These are phyloP conservation scores for Takifugu rubripes DNA, from an alignment of 2,797 vertebrate species.

Conservation along the genomic window DNA sequence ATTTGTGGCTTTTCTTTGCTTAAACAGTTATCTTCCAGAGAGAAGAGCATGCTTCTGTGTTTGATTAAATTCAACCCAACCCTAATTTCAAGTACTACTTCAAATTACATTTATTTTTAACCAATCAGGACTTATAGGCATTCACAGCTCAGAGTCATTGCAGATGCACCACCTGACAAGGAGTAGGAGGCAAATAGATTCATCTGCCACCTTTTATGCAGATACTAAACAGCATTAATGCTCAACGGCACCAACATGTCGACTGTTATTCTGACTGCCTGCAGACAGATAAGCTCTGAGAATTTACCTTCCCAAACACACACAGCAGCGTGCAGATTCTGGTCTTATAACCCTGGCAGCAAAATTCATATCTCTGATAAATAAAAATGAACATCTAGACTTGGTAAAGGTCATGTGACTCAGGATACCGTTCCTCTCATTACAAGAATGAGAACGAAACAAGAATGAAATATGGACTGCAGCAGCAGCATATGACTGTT, in stretches of 20 bases:
- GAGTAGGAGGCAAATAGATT: too few species aligned
- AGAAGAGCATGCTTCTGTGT: not conserved
- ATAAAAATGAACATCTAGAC: conserved; percentile 19
- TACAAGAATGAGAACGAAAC: not conserved
- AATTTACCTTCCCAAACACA: not conserved
- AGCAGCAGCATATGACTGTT: not conserved
- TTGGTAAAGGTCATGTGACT: not conserved
- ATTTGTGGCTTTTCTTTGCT: conserved; percentile 1
- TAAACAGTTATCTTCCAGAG: not conserved
- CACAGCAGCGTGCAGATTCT: conserved; percentile 5
- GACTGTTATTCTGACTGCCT: too few species aligned
- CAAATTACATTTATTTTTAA: too few species aligned
- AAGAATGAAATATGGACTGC: not conserved
- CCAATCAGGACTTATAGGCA: too few species aligned
- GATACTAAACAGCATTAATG: too few species aligned
- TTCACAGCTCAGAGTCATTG: too few species aligned
- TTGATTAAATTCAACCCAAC: too few species aligned
- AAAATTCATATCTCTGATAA: conserved; percentile 7
- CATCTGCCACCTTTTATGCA: too few species aligned
- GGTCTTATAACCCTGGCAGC: conserved; percentile 14
- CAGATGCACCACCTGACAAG: too few species aligned
- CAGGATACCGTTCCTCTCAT: not conserved
- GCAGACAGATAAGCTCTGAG: too few species aligned
- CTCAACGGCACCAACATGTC: too few species aligned
- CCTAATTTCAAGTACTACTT: too few species aligned